A percentile compares a stretch with the other conserved stretches of the same genome.
Evolutionary conservation across 1,140 invertebrate species (phyloP).

Genomic region (Frieseomelitta varia): DNA sequence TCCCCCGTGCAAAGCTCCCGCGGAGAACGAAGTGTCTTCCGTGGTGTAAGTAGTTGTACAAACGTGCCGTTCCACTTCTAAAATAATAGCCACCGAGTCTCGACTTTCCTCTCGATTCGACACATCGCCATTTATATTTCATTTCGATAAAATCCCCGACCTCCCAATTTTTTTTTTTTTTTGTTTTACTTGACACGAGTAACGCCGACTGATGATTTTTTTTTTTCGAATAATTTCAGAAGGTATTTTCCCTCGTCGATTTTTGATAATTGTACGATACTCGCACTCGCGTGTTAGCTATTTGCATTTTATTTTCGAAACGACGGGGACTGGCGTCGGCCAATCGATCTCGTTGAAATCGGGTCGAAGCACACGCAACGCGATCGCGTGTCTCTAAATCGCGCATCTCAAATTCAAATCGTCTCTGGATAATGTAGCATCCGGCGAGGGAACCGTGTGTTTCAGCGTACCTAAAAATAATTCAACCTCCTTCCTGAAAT

Average conservation of each 20-base stretch:
- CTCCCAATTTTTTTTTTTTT: no score
- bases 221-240: no score
- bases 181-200: not conserved
- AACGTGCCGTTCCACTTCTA: not conserved
- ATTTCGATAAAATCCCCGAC: not conserved
- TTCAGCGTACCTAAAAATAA: not conserved
- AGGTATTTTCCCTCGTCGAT: no score
- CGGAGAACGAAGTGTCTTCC: no score
- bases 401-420: constrained; percentile 24
- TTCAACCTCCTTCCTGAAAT: not conserved
- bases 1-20: not conserved
- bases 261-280: no score
- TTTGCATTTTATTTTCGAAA: no score
- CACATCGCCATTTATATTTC: not conserved
- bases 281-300: no score
- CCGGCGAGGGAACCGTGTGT: not conserved
- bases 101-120: not conserved
- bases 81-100: not conserved
- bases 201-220: no score
- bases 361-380: constrained; percentile 9
- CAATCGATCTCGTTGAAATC: not conserved
- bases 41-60: not conserved
- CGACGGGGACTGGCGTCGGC: no score
- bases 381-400: not conserved
- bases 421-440: not conserved